Evolutionary conservation across 2,888 invertebrate genomes (phyloP).

Genomic region (Fragum fragum): DNA sequence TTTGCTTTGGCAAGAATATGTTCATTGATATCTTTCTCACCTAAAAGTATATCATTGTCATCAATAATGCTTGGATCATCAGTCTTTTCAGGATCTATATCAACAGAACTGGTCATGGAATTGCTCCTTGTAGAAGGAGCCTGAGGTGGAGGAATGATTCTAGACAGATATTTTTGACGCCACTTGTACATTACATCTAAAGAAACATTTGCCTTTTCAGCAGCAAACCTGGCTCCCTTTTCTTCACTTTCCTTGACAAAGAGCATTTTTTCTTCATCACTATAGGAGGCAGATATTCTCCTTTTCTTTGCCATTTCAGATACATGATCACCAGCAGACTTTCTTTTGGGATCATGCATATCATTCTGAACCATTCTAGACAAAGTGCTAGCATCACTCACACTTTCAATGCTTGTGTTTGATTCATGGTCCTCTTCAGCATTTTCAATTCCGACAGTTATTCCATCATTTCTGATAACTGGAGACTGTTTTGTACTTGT

Average conservation of each 20-base stretch:
- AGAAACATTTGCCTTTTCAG: conserved; percentile 49
- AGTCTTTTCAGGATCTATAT: conserved; percentile 14
- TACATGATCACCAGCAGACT: neutral
- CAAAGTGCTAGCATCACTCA: neutral
- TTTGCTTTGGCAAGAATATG: neutral
- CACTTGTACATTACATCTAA: conserved; percentile 59
- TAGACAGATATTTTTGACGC: conserved; percentile 45
- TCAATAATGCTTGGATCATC: conserved; percentile 10
- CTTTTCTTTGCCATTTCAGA: conserved; percentile 28
- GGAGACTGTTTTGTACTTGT: neutral
- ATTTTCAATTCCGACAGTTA: neutral
- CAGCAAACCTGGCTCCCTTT: conserved; percentile 40
- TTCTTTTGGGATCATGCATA: conserved; percentile 2
- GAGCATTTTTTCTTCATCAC: conserved; percentile 48
- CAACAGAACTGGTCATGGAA: neutral
- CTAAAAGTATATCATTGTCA: neutral
- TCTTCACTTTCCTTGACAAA: conserved; percentile 50
- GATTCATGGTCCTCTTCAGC: neutral
- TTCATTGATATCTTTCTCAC: conserved; percentile 2
- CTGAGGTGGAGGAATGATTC: neutral
- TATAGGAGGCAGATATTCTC: conserved; percentile 31
- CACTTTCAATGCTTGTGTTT: neutral
- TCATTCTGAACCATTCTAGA: neutral
- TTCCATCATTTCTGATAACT: neutral
- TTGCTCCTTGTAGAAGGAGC: neutral